Evolutionary conservation across 30 jellyfish, hydroid and myxozoan species (phyloP), one percentile per base, ranked within the genome.

Genomic region (Aurelia sp.): DNA sequence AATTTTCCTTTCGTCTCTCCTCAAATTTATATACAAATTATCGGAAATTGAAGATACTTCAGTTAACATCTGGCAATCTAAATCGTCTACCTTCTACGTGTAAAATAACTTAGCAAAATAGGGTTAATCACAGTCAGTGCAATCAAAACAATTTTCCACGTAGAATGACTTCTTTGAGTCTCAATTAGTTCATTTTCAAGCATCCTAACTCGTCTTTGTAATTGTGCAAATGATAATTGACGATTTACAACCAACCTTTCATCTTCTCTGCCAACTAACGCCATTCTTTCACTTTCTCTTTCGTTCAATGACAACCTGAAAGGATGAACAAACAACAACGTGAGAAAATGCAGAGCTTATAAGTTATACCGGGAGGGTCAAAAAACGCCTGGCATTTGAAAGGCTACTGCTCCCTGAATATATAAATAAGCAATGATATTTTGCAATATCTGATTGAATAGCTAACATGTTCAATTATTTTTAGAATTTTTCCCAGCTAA

Each of bases 111-210:
- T 4, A 86, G 30, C 31, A 86, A 72, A 67, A 86, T 22, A 18
- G 96, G 96, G 22, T 86, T 86, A 19, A 86, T 64, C 23, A 86
- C 57, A n/a, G 89, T 86, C 31, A 86, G 10, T 31, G 96, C 96
- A 19, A 86, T 31, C 67, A 86, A 52, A 44, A 86, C 70, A 17
- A 86, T 47, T 59, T 75, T 86, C 96, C 96, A 86, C 58, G 62
- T 47, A 6, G 75, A 61, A 69, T 86, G 89, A 41, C 75, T 50
- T 40, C 84, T 44, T 55, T 76, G 85, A 7, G 60, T 86, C 6
- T 86, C 96, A 3, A 68, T 51, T 2, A 86, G 89, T 86, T 86
- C 96, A 41, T 76, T 86, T 58, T 86, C 96, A 27, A 86, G 80
- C 89, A 68, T 76, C 20, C 79, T 35, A 21, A 86, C 81, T n/a